phyloP scores from a whole-genome alignment of 2,113 vertebrate genomes.

The Aphelocoma coerulescens region DNA sequence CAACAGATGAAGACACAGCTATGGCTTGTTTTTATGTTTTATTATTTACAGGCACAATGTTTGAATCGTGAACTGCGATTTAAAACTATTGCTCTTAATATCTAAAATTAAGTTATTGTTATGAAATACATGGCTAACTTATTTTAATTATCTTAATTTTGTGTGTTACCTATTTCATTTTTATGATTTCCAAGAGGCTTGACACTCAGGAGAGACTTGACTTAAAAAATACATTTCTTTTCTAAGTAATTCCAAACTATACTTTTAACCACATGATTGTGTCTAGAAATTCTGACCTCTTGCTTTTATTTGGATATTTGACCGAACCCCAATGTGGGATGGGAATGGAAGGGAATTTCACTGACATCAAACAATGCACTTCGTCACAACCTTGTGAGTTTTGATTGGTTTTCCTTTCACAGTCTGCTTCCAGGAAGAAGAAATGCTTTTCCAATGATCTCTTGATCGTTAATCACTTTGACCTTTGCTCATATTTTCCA shows the following conservation, averaged over 20 bases:
- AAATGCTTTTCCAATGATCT: not conserved
- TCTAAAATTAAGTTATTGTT: not conserved
- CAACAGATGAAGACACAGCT: not conserved
- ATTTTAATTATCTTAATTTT: not conserved
- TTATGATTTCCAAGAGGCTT: not conserved
- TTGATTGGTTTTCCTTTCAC: not conserved
- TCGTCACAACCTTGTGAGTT: not conserved
- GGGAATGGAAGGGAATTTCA: not conserved
- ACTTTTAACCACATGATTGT: not conserved
- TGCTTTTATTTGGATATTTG: not conserved
- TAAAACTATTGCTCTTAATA: not conserved
- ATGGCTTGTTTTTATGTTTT: not conserved
- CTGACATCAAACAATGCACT: not conserved
- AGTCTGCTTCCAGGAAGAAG: not conserved
- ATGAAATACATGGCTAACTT: not conserved
- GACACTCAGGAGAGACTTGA: not conserved
- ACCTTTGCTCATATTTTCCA: not conserved
- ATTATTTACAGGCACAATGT: not conserved
- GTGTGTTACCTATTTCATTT: not conserved
- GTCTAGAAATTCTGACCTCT: not conserved
- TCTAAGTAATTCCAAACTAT: not conserved
- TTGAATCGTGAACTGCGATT: not conserved
- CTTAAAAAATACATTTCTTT: accelerated
- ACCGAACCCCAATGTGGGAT: not conserved
- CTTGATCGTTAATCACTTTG: not conserved